Evolutionary conservation across 2,113 vertebrate genomes (phyloP), one percentile per base, ranked within the genome.

Genomic region (Leptocoma aspasia): DNA sequence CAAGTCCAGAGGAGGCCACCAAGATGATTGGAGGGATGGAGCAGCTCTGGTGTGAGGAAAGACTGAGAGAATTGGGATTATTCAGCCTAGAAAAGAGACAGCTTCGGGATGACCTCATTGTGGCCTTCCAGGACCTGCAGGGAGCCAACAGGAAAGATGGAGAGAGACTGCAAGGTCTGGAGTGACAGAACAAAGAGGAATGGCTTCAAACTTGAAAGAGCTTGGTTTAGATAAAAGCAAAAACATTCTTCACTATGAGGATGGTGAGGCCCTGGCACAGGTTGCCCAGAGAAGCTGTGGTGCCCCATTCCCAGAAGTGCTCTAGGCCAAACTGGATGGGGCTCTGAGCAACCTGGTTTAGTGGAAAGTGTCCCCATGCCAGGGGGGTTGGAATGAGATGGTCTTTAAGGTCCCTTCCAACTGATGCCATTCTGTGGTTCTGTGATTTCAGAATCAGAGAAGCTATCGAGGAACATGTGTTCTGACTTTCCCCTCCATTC

Each of bases 381-480:
- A 6, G 23, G 13, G 13, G 19, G 5, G 4, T 57, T 61, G 41
- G 21, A 61, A 23, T 5, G 26, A 49, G n/a, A 31, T 41, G 41
- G 9, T 31, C 7, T 69, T 69, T 35, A 41, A 61, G 13, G n/a
- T 37, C 22, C 22, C 26, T 82, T 61, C 26, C 41, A 76, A 16
- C 11, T 35, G 63, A 54, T 61, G 31, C 11, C 47, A 10, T 41
- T 76, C 17, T 54, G 2, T 61, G 70, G 28, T 66, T 66, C 39
- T 61, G 14, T 44, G 39, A 44, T 90, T 83, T 75, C 56, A 33
- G 47, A 82, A 47, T 22, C 1, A 5, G 16, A 33, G 65, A 56
- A n/a, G 12, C 37, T 45, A 1, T 8, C 2, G 19, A 60, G 50
- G 50, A 68, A 24, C 1, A 0, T 2, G 2, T 19, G 18, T 30